Percentiles rank a stretch among this genome's conserved stretches.
Evolutionary conservation across 2,888 invertebrate species (phyloP).

Genomic region (Nemoura dubitans): DNA sequence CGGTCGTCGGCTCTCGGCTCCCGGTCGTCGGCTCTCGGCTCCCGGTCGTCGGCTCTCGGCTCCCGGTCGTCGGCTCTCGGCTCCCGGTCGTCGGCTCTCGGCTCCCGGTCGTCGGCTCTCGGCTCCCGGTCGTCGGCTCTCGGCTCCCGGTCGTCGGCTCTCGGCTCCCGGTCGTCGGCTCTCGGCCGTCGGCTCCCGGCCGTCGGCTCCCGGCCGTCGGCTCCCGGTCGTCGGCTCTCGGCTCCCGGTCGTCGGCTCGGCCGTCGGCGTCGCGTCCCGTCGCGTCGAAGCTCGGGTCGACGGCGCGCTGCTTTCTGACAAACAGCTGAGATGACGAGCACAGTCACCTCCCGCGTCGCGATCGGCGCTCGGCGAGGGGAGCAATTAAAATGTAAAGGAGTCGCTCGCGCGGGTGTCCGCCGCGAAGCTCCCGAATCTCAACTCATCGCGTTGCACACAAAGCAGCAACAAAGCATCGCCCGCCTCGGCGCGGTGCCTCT

Average conservation of each 20-base stretch:
- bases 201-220: no score
- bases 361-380: neutral
- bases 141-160: neutral
- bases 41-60: neutral
- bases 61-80: neutral
- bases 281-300: neutral
- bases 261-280: neutral
- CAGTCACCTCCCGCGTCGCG: neutral
- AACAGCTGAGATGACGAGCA: neutral
- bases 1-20: neutral
- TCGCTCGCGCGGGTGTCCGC: no score
- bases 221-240: neutral
- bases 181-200: neutral
- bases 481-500: neutral
- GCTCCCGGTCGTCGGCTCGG: neutral
- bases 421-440: neutral
- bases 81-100: neutral
- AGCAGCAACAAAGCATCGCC: no score
- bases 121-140: neutral
- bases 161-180: neutral
- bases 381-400: neutral
- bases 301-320: neutral
- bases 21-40: no score
- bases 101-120: neutral
- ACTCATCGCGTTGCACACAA: neutral